phyloP scores from a whole-genome alignment of 2,888 invertebrate species.

The Cactoblastis cactorum region DNA sequence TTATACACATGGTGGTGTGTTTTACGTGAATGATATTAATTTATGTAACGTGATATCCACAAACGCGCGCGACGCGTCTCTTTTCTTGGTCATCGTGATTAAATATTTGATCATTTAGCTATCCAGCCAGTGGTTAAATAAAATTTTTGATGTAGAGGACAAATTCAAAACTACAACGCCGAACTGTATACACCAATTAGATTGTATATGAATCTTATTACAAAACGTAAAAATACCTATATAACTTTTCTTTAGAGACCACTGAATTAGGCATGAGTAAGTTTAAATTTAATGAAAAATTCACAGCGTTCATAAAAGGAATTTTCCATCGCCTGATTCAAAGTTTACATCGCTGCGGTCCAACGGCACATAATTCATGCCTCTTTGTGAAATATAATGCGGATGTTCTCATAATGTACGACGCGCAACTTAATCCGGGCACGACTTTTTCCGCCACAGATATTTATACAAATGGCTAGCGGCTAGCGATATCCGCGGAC shows the following conservation, averaged over 20 bases:
- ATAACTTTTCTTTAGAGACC: too few relatives aligned
- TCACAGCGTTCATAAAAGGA: slow-evolving; percentile 32
- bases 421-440: slow-evolving; percentile 66
- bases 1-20: too few relatives aligned
- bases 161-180: too few relatives aligned
- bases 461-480: slow-evolving; percentile 52
- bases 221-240: background rate
- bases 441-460: slow-evolving; percentile 59
- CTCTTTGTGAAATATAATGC: slow-evolving; percentile 70
- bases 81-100: too few relatives aligned
- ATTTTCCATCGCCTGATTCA: slow-evolving; percentile 53
- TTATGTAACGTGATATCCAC: too few relatives aligned
- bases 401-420: slow-evolving; percentile 72
- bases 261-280: background rate
- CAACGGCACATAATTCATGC: slow-evolving; percentile 65
- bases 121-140: too few relatives aligned
- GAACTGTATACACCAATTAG: too few relatives aligned
- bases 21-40: too few relatives aligned
- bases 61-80: too few relatives aligned
- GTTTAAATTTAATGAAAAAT: slow-evolving; percentile 20
- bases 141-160: too few relatives aligned
- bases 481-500: slow-evolving; percentile 9
- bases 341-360: slow-evolving; percentile 54
- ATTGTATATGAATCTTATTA: too few relatives aligned
- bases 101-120: too few relatives aligned